Conservation (phyloP, 2,888 invertebrate species). For the Hylaea fasciaria region DNA sequence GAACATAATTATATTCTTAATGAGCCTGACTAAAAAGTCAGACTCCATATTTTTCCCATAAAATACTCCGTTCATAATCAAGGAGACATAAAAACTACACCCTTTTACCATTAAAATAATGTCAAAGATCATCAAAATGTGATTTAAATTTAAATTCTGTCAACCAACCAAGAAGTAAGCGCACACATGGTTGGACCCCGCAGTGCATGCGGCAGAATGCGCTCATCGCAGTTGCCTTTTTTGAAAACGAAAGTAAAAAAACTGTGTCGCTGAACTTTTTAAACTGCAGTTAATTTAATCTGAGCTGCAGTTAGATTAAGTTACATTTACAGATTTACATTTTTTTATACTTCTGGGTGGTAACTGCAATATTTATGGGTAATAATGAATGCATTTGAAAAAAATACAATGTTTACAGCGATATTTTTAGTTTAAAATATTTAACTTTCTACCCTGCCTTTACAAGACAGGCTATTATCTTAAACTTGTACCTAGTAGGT, state of each 20-base stretch:
- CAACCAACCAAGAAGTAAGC: slow-evolving; percentile 25
- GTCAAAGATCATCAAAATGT: slow-evolving; percentile 23
- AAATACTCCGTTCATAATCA: slow-evolving; percentile 20
- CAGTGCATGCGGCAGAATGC: slow-evolving; percentile 64
- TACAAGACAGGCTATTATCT: no score
- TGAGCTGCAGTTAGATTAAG: no score
- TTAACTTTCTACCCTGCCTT: no score
- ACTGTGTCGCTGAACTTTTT: slow-evolving; percentile 34
- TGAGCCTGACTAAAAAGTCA: slow-evolving; percentile 9
- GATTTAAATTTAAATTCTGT: slow-evolving; percentile 12
- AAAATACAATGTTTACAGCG: no score
- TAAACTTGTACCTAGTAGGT: no score
- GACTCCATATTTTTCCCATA: slow-evolving; percentile 20
- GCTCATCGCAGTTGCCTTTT: slow-evolving; percentile 59
- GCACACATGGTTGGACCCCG: slow-evolving; percentile 41
- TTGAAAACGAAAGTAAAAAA: slow-evolving; percentile 45
- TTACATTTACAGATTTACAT: no score
- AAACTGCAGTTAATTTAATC: background rate
- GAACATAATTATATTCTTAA: no score
- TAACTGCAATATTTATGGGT: no score
- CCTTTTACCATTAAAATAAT: slow-evolving; percentile 10
- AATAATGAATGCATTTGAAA: no score
- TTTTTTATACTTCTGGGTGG: no score
- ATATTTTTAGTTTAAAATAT: no score
- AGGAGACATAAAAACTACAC: slow-evolving; percentile 13